Percentiles rank a stretch among this genome's conserved stretches.
Evolutionary conservation across 2,113 vertebrate species (phyloP).

Genomic region (Dromas ardeola): DNA sequence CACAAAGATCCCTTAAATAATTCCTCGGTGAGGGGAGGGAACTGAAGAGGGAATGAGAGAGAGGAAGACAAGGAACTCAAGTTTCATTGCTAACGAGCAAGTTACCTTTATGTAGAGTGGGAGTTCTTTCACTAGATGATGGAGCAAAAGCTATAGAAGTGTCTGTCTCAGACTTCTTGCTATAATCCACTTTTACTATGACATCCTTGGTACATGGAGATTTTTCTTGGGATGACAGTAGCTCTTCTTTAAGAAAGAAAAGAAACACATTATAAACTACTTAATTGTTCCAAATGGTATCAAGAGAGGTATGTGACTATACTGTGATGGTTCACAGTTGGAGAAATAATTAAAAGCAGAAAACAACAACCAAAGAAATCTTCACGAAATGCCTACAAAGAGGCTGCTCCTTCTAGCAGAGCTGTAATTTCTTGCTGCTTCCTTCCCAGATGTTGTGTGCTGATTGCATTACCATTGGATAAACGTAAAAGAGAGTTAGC

Average conservation of each 20-base stretch:
- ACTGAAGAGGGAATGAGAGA: not conserved
- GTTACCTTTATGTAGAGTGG: conserved; percentile 87
- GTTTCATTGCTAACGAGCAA: not conserved
- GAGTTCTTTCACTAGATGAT: conserved; percentile 83
- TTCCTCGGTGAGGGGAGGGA: not conserved
- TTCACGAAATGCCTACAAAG: not conserved
- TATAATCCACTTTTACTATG: conserved; percentile 91
- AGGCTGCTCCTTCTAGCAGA: not conserved
- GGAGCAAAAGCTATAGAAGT: conserved; percentile 83
- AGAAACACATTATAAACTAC: not conserved
- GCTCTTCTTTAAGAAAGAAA: conserved; percentile 79
- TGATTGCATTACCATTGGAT: not conserved
- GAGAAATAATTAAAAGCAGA: not conserved
- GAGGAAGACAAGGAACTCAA: not conserved
- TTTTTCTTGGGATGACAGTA: conserved; percentile 91
- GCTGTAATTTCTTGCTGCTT: not conserved
- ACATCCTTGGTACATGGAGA: conserved; percentile 90
- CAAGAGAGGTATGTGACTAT: not conserved
- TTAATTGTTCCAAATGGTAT: not conserved
- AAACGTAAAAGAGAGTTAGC: not conserved
- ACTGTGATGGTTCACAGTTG: not conserved
- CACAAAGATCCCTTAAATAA: not conserved
- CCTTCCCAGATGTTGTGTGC: not conserved
- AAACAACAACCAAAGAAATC: not conserved
- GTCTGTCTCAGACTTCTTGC: conserved; percentile 89